Conservation (phyloP, 92 coral and sea anemone genomes). For the Hydrozoanthus gracilis region DNA sequence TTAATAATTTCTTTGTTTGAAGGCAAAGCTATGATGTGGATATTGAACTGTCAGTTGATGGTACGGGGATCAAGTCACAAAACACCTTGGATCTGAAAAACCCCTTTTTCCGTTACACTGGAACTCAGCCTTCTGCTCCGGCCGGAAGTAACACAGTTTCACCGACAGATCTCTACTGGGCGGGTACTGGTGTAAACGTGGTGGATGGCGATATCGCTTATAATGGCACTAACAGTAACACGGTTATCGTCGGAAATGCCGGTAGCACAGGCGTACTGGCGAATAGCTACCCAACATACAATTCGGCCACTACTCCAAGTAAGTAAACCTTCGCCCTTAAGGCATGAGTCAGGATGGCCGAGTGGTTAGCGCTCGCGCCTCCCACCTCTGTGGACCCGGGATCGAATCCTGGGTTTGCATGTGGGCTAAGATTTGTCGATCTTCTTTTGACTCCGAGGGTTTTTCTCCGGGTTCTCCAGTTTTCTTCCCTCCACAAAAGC, state of each 20-base stretch:
- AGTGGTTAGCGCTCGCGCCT: too few relatives aligned
- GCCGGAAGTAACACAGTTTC: slow-evolving; percentile 89
- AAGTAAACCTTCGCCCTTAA: background rate
- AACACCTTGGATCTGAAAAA: slow-evolving; percentile 91
- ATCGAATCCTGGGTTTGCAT: too few relatives aligned
- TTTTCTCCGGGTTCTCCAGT: too few relatives aligned
- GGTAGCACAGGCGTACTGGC: slow-evolving; percentile 64
- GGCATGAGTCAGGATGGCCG: too few relatives aligned
- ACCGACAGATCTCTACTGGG: slow-evolving; percentile 96
- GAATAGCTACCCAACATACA: slow-evolving; percentile 55
- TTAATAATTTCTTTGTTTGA: background rate
- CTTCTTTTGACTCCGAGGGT: too few relatives aligned
- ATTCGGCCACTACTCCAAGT: slow-evolving; percentile 48
- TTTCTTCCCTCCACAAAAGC: too few relatives aligned
- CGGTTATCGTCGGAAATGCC: slow-evolving; percentile 49
- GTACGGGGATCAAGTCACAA: slow-evolving; percentile 78
- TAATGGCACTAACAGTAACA: slow-evolving; percentile 48
- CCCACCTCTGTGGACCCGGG: too few relatives aligned
- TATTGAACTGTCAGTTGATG: slow-evolving; percentile 81
- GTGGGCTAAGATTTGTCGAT: too few relatives aligned
- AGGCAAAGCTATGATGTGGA: slow-evolving; percentile 99
- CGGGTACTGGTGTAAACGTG: slow-evolving; percentile 44
- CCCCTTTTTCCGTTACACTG: slow-evolving; percentile 96
- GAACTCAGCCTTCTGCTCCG: slow-evolving; percentile 78
- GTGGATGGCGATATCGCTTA: slow-evolving; percentile 55